Percentiles rank a stretch among this genome's conserved stretches.
Conservation (phyloP, 2,113 vertebrate genomes). For the Drymodes brunneopygia region DNA sequence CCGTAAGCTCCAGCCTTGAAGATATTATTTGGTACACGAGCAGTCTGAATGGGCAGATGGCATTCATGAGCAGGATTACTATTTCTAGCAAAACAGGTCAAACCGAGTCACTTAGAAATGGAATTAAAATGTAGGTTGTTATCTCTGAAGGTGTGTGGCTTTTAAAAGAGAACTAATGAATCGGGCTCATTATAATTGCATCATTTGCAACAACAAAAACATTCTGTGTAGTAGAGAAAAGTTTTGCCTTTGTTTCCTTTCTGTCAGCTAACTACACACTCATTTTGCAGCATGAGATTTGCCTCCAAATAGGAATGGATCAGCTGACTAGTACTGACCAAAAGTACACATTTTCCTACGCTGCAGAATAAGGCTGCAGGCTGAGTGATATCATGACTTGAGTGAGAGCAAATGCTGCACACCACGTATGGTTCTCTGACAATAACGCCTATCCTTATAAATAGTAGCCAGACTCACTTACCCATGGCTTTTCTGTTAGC, state of each 20-base stretch:
- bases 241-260: not conserved
- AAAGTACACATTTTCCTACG: not conserved
- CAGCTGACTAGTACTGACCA: not conserved
- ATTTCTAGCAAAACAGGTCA: slow-evolving; percentile 16
- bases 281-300: not conserved
- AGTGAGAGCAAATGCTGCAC: not conserved
- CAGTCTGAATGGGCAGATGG: slow-evolving; percentile 43
- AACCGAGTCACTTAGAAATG: not conserved
- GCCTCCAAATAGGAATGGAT: not conserved
- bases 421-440: accelerated
- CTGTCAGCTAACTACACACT: not conserved
- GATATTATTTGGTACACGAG: slow-evolving; percentile 26
- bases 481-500: not conserved
- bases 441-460: not conserved
- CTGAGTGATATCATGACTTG: accelerated
- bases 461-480: not conserved
- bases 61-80: slow-evolving; percentile 40
- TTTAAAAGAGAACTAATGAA: not conserved
- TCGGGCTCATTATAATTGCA: not conserved
- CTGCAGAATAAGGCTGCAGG: not conserved
- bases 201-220: not conserved
- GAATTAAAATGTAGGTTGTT: not conserved
- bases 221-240: not conserved
- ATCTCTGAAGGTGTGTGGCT: not conserved
- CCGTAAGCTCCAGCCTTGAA: slow-evolving; percentile 41